phyloP scores from a whole-genome alignment of 92 coral and sea anemone genomes.

The Heliopora coerulea region DNA sequence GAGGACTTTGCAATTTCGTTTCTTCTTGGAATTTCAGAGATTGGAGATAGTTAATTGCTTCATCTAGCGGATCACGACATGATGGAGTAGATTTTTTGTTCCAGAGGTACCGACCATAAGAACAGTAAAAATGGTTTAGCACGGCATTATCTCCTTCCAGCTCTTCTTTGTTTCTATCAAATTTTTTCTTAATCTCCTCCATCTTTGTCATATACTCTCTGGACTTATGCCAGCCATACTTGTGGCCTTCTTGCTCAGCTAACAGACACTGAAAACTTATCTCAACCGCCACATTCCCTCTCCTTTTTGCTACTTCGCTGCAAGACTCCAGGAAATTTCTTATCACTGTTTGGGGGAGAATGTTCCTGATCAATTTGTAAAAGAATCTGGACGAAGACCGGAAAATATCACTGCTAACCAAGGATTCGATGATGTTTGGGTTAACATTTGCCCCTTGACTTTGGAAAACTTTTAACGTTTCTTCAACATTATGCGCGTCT shows the following conservation, averaged over 20 bases:
- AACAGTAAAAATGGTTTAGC: too few species aligned
- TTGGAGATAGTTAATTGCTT: not conserved
- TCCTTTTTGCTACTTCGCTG: not conserved
- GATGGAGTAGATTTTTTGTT: too few species aligned
- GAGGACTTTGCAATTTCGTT: not conserved
- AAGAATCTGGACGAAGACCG: constrained; percentile 24
- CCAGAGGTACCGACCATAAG: too few species aligned
- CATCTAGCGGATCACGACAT: constrained; percentile 1
- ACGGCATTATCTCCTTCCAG: too few species aligned
- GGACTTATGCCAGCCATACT: not conserved
- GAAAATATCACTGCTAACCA: constrained; percentile 16
- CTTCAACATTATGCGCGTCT: constrained; percentile 27
- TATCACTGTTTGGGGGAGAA: constrained; percentile 5
- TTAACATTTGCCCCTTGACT: not conserved
- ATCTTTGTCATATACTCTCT: too few species aligned
- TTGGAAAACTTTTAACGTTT: constrained; percentile 19
- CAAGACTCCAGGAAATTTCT: constrained; percentile 4
- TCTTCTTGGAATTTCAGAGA: not conserved
- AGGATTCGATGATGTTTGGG: not conserved
- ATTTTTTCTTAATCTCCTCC: too few species aligned
- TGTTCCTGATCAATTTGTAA: not conserved
- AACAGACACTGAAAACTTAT: constrained; percentile 17
- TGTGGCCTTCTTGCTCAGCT: constrained; percentile 19
- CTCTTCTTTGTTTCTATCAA: too few species aligned
- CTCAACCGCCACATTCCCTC: not conserved